These are phyloP conservation scores for Catharus fuscescens DNA, from an alignment of 2,113 vertebrate species.

Conservation along the genomic window DNA sequence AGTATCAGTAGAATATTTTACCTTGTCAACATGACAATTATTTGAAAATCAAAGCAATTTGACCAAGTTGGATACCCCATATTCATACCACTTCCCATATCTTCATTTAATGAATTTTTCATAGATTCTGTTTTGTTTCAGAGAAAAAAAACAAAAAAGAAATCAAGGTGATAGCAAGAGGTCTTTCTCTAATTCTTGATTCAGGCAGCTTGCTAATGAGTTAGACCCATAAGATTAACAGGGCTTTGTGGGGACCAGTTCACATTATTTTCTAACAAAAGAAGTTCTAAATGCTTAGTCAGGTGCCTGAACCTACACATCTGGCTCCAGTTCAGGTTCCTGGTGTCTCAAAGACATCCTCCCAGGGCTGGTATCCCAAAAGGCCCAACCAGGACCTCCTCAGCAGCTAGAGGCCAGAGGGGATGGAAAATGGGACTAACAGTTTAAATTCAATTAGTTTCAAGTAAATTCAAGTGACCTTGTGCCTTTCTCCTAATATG, in stretches of 20 bases:
- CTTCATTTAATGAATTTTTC: neutral
- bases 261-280: neutral
- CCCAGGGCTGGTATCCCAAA: neutral
- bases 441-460: neutral
- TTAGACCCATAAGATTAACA: neutral
- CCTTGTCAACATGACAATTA: neutral
- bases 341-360: neutral
- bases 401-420: neutral
- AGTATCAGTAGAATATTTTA: neutral
- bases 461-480: neutral
- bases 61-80: neutral
- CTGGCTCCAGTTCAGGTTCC: neutral
- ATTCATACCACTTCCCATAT: neutral
- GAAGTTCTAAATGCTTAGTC: neutral
- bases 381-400: neutral
- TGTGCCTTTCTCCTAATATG: neutral
- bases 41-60: neutral
- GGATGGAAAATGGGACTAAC: neutral
- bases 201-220: neutral
- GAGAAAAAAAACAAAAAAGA: neutral
- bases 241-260: neutral
- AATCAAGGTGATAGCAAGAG: neutral
- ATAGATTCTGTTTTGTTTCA: neutral
- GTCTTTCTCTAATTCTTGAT: neutral
- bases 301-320: neutral